A percentile compares a stretch with the other conserved stretches of the same genome.
phyloP scores from a whole-genome alignment of 2,888 invertebrate genomes.

The Globia sparganii region DNA sequence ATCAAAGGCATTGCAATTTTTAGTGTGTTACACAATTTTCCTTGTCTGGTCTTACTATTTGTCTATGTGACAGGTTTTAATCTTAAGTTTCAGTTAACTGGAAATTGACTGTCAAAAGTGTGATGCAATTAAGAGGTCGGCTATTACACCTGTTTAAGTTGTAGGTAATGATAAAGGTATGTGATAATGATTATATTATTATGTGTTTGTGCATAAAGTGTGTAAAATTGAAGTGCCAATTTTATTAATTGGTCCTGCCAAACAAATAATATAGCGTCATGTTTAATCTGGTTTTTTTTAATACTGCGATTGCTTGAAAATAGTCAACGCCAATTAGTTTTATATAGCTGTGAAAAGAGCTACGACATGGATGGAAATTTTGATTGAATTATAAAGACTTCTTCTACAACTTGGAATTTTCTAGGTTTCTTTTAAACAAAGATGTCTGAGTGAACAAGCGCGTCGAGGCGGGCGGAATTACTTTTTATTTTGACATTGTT shows the following conservation, averaged over 20 bases:
- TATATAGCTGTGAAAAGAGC: slow-evolving; percentile 6
- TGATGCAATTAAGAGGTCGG: not conserved
- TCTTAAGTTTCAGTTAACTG: not conserved
- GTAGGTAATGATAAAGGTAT: not conserved
- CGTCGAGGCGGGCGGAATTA: slow-evolving; percentile 7
- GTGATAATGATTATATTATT: not conserved
- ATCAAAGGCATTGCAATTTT: no score
- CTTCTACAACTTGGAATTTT: slow-evolving; percentile 18
- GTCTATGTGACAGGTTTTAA: not conserved
- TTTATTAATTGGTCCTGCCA: not conserved
- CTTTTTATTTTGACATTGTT: slow-evolving; percentile 33
- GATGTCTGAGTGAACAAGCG: slow-evolving; percentile 19
- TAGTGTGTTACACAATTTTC: not conserved
- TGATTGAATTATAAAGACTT: slow-evolving; percentile 25
- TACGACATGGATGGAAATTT: not conserved
- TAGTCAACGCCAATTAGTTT: not conserved
- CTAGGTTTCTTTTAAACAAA: slow-evolving; percentile 30
- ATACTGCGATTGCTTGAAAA: not conserved
- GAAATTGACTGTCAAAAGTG: not conserved
- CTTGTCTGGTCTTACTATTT: no score
- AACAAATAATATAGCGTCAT: not conserved
- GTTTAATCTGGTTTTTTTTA: not conserved
- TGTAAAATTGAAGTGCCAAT: slow-evolving; percentile 4
- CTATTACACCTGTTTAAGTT: not conserved
- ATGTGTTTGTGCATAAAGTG: not conserved